These are phyloP conservation scores for Cataglyphis cursor DNA, from an alignment of 2,888 invertebrate genomes.

Conservation along the genomic window DNA sequence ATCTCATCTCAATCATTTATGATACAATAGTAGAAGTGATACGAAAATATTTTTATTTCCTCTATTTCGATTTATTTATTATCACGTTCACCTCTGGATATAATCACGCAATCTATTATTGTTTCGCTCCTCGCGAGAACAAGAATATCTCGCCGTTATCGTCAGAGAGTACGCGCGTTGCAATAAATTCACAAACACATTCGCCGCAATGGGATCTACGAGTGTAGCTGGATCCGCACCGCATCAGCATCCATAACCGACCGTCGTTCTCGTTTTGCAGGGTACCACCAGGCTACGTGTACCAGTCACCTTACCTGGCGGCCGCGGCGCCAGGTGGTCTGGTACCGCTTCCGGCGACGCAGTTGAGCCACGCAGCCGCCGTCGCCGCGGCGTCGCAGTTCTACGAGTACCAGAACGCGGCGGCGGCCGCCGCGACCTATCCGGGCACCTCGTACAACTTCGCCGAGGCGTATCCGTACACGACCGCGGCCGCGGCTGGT, in stretches of 20 bases:
- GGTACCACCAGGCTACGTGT: slow-evolving; percentile 93
- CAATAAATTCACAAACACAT: slow-evolving; percentile 52
- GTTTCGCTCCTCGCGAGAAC: neutral
- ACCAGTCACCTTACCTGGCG: slow-evolving; percentile 91
- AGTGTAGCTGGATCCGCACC: slow-evolving; percentile 37
- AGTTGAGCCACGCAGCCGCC: slow-evolving; percentile 92
- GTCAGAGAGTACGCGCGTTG: slow-evolving; percentile 4
- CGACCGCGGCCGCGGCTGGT: slow-evolving; percentile 90
- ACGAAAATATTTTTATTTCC: neutral
- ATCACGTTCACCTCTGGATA: neutral
- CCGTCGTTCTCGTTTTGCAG: slow-evolving; percentile 84
- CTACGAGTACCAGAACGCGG: slow-evolving; percentile 93
- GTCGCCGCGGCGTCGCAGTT: slow-evolving; percentile 94
- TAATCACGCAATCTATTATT: neutral
- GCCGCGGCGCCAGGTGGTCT: slow-evolving; percentile 90
- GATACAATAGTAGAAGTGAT: neutral
- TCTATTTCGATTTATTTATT: neutral
- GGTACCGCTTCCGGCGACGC: slow-evolving; percentile 89
- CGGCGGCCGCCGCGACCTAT: slow-evolving; percentile 91
- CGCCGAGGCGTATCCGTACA: slow-evolving; percentile 91
- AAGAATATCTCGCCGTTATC: slow-evolving; percentile 18
- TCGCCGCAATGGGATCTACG: slow-evolving; percentile 60
- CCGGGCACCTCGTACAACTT: slow-evolving; percentile 92
- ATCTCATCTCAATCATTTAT: neutral
- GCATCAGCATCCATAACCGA: slow-evolving; percentile 31